These are phyloP conservation scores for Acomys russatus DNA, from an alignment of 2,797 vertebrate genomes.

Conservation along the genomic window DNA sequence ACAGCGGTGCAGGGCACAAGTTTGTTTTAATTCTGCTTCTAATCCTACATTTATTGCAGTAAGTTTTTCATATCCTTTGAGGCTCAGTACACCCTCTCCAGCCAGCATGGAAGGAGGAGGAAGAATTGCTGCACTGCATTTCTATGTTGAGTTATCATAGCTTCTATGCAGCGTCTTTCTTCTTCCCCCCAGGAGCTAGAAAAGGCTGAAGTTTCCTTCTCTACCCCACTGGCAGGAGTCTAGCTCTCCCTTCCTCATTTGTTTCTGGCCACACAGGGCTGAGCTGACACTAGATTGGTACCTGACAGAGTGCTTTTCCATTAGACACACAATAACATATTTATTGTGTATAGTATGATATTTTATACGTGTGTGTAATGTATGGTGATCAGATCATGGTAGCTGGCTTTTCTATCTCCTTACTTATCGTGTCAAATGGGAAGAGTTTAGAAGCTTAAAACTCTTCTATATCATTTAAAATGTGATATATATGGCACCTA, in stretches of 20 bases:
- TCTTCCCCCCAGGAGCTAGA: not conserved
- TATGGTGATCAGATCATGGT: not conserved
- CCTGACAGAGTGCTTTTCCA: not conserved
- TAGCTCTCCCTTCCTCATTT: not conserved
- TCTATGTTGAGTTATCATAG: accelerated
- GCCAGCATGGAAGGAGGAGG: accelerated
- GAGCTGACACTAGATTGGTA: not conserved
- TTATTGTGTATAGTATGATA: not conserved
- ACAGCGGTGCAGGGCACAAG: not conserved
- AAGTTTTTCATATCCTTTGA: not conserved
- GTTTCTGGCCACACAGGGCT: not conserved
- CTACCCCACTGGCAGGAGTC: not conserved
- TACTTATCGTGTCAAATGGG: not conserved
- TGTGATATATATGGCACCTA: not conserved
- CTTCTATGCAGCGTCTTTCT: not conserved
- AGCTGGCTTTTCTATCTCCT: not conserved
- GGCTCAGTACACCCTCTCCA: not conserved
- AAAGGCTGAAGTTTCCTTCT: not conserved
- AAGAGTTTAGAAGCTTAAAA: not conserved
- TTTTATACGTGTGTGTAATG: not conserved
- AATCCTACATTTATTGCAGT: not conserved
- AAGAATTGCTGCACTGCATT: not conserved
- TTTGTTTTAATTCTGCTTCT: not conserved
- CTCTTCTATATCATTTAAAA: not conserved
- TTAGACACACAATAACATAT: not conserved